Evolutionary conservation across 2,888 invertebrate species (phyloP), one percentile per base, ranked within the genome.

Genomic region (Apodemia duryi): DNA sequence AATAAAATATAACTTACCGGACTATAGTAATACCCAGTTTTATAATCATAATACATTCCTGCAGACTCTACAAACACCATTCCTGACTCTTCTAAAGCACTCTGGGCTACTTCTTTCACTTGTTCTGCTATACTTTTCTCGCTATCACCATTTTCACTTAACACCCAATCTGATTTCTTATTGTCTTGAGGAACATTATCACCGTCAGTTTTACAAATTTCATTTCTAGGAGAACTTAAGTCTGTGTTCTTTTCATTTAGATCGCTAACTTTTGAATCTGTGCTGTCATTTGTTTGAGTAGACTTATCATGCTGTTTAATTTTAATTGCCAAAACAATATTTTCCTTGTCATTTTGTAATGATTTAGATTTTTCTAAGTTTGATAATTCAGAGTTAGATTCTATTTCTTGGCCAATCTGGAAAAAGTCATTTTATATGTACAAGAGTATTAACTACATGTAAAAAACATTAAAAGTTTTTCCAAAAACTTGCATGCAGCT

Each of bases 11-110:
- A 70, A 92, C 93, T 91, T 93, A 97, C 97, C 73, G 97, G 94
- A 91, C 97, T 97, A 80, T 97, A 98, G 88, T 98, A 98, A 87
- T 97, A 98, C 69, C 97, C 97, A 72, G 96, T 95, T 77, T 95
- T 95, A 73, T 95, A 96, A 85, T 98, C 97, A 84, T 97, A 97
- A 85, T 97, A 98, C 88, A 97, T 93, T 71, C 97, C 97, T 35
- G 96, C 96, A 2, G 95, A 96, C 77, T 96, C 95, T 72, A 98
- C 97, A 85, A 96, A 97, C 41, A 97, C 95, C 93, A 97, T 97
- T 28, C 96, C 96, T 62, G 94, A 94, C 72, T 96, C 93, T 74
- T 95, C 94, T 78, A 95, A 84, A 5, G 95, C 96, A 79, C 93
- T 93, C 80, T 96, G 95, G 0, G 97, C 97, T 3, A 94, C 96